phyloP scores from a whole-genome alignment of 1,140 invertebrate genomes.

The Lepeophtheirus salmonis region DNA sequence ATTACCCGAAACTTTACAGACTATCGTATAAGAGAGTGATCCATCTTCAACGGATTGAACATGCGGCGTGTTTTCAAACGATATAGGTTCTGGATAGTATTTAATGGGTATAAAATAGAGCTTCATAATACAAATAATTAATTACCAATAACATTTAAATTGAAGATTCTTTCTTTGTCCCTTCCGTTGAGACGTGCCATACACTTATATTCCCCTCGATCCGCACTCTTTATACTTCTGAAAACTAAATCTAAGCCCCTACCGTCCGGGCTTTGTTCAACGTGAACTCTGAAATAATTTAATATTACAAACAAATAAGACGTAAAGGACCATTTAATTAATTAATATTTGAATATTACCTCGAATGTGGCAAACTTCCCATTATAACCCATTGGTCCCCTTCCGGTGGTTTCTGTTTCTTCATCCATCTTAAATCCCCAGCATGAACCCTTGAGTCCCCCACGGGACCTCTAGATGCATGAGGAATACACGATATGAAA shows the following conservation, averaged over 20 bases:
- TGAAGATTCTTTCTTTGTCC: neutral
- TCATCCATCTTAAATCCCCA: conserved; percentile 6
- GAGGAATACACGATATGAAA: conserved; percentile 15
- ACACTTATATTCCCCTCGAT: conserved; percentile 2
- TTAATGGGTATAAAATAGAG: neutral
- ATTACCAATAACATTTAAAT: conserved; percentile 11
- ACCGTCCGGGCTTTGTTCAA: conserved; percentile 10
- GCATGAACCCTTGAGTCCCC: conserved; percentile 10
- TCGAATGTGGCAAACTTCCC: neutral
- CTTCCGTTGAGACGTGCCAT: neutral
- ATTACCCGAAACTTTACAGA: conserved; percentile 7
- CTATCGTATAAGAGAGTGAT: neutral
- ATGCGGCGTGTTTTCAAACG: neutral
- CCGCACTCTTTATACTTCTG: conserved; percentile 3
- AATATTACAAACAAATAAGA: neutral
- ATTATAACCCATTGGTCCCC: conserved; percentile 12
- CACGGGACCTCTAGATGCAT: conserved; percentile 6
- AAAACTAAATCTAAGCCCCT: conserved; percentile 9
- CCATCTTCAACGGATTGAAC: conserved; percentile 9
- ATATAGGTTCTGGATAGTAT: conserved; percentile 11
- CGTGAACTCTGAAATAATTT: conserved; percentile 9
- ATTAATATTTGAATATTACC: neutral
- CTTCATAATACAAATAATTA: neutral
- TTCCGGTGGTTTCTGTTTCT: neutral
- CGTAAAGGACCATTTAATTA: neutral